phyloP scores from a whole-genome alignment of 2,113 vertebrate species.

The Helogale parvula region DNA sequence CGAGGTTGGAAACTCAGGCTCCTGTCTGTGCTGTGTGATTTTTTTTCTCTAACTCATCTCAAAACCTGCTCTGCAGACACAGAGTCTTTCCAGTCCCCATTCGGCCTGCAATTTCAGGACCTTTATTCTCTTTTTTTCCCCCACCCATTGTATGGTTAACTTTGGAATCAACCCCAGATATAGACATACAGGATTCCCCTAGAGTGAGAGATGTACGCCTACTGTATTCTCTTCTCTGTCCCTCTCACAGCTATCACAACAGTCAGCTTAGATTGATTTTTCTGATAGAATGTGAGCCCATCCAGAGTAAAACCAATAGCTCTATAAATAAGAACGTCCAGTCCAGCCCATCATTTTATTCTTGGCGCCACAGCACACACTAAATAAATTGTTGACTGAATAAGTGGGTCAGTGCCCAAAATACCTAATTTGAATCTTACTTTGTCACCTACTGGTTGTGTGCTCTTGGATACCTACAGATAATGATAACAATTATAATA shows the following conservation, averaged over 20 bases:
- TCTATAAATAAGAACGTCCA: background rate
- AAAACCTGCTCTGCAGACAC: too few relatives aligned
- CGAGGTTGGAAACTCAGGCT: background rate
- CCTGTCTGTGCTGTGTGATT: background rate
- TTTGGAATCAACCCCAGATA: background rate
- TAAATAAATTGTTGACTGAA: background rate
- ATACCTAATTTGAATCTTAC: background rate
- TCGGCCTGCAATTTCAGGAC: background rate
- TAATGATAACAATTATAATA: background rate
- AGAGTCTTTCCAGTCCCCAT: accelerated
- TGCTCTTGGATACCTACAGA: background rate
- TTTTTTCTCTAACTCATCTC: background rate
- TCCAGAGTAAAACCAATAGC: background rate
- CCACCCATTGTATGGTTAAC: background rate
- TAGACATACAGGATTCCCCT: background rate
- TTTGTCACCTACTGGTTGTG: background rate
- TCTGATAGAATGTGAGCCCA: background rate
- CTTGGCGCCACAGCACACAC: background rate
- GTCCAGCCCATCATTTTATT: background rate
- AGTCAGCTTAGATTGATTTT: background rate
- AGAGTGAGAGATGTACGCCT: background rate
- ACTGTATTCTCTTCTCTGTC: background rate
- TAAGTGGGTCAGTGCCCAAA: background rate
- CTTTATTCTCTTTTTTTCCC: background rate
- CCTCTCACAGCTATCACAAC: background rate